Evolutionary conservation across 2,113 vertebrate species (phyloP).

Genomic region (Laticauda laticaudata): DNA sequence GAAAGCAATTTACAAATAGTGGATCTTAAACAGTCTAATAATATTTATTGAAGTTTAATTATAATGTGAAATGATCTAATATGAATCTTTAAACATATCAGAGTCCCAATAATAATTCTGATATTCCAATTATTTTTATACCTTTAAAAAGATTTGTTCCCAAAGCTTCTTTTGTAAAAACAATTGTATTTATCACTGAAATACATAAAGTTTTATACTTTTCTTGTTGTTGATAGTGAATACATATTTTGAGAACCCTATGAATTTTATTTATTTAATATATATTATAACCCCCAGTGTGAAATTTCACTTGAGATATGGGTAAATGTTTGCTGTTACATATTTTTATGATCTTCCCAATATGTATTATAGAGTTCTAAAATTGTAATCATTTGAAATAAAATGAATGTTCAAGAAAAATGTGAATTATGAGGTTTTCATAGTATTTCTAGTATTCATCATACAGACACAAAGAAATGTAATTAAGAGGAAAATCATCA

Average conservation of each 20-base stretch:
- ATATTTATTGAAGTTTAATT: not conserved
- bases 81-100: not conserved
- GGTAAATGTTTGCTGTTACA: slow-evolving; percentile 1
- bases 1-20: not conserved
- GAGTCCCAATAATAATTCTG: not conserved
- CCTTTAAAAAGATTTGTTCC: not conserved
- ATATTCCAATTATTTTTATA: not conserved
- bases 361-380: fast-evolving
- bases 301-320: not conserved
- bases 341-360: not conserved
- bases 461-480: not conserved
- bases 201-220: slow-evolving; percentile 4
- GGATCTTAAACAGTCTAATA: not conserved
- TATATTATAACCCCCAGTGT: not conserved
- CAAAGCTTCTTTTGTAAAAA: not conserved
- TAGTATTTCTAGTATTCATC: not conserved
- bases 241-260: not conserved
- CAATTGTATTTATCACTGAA: not conserved
- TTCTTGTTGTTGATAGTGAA: not conserved
- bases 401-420: not conserved
- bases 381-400: not conserved
- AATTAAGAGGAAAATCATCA: not conserved
- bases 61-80: not conserved
- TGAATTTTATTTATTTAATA: not conserved
- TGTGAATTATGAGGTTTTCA: not conserved